A percentile compares a stretch with the other conserved stretches of the same genome.
phyloP scores from a whole-genome alignment of 1,140 invertebrate genomes.

The Ooceraea biroi region DNA sequence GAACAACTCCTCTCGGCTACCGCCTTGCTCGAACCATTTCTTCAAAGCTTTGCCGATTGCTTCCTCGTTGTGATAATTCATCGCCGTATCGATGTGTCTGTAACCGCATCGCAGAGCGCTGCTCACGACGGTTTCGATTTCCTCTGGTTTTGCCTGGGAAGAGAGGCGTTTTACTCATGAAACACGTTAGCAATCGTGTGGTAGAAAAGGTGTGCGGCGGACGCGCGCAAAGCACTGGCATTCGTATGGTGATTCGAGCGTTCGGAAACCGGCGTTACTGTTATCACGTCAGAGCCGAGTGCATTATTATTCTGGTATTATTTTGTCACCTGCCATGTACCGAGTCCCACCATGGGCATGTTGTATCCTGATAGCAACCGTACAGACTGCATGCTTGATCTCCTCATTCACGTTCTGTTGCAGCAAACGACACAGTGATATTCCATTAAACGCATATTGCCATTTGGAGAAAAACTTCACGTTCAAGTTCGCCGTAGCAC shows the following conservation, averaged over 20 bases:
- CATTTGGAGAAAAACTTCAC: not conserved
- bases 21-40: conserved; percentile 90
- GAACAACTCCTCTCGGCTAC: conserved; percentile 93
- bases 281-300: not conserved
- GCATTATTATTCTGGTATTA: conserved; percentile 23
- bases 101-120: conserved; percentile 89
- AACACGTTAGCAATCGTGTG: not conserved
- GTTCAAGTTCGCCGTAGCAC: not conserved
- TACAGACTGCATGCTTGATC: conserved; percentile 76
- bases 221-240: not conserved
- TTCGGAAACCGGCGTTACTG: conserved; percentile 16
- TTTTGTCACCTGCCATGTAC: conserved; percentile 91
- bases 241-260: too few species aligned
- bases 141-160: conserved; percentile 89
- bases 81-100: conserved; percentile 93
- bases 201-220: not conserved
- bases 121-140: conserved; percentile 90
- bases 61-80: conserved; percentile 93
- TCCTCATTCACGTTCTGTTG: conserved; percentile 7
- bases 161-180: conserved; percentile 62
- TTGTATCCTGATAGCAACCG: conserved; percentile 83
- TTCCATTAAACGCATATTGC: conserved; percentile 8
- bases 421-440: not conserved
- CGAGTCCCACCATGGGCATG: conserved; percentile 92
- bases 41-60: conserved; percentile 92